phyloP scores from a whole-genome alignment of 1,140 invertebrate species.

The Drosophila eugracilis region DNA sequence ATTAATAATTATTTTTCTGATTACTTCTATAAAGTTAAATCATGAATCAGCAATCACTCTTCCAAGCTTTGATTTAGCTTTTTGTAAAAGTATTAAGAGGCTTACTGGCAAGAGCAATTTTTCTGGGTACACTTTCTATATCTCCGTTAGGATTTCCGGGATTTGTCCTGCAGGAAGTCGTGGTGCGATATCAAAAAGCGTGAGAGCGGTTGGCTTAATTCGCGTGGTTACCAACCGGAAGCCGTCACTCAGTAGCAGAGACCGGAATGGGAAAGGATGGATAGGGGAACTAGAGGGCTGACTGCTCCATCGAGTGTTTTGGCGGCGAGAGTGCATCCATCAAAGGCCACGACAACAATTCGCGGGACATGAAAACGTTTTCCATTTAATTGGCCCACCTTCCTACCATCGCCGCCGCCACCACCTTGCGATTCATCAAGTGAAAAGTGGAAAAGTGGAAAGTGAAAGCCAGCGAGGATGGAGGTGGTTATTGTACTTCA shows the following conservation, averaged over 20 bases:
- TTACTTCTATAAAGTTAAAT: too few species aligned
- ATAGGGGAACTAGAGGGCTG: not conserved
- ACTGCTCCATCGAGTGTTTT: conserved; percentile 56
- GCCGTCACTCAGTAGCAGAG: conserved; percentile 20
- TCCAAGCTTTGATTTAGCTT: too few species aligned
- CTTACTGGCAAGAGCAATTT: not conserved
- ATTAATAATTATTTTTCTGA: too few species aligned
- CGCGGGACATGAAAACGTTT: conserved; percentile 65
- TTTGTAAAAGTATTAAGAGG: too few species aligned
- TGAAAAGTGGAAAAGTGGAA: conserved; percentile 54
- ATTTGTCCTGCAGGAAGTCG: conserved; percentile 48
- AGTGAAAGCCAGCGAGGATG: conserved; percentile 3
- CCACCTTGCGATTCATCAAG: conserved; percentile 56
- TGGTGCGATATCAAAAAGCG: conserved; percentile 45
- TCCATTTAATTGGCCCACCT: conserved; percentile 67
- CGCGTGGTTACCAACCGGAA: conserved; percentile 17
- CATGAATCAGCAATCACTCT: too few species aligned
- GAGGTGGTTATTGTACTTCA: conserved; percentile 43
- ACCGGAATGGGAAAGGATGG: too few species aligned
- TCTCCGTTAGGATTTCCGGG: conserved; percentile 20
- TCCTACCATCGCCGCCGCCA: too few species aligned
- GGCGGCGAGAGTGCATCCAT: conserved; percentile 64
- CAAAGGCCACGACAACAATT: conserved; percentile 59
- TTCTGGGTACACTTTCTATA: not conserved
- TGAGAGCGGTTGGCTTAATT: conserved; percentile 16